Evolutionary conservation across 2,797 vertebrate genomes (phyloP).

Genomic region (Glyptemys insculpta): DNA sequence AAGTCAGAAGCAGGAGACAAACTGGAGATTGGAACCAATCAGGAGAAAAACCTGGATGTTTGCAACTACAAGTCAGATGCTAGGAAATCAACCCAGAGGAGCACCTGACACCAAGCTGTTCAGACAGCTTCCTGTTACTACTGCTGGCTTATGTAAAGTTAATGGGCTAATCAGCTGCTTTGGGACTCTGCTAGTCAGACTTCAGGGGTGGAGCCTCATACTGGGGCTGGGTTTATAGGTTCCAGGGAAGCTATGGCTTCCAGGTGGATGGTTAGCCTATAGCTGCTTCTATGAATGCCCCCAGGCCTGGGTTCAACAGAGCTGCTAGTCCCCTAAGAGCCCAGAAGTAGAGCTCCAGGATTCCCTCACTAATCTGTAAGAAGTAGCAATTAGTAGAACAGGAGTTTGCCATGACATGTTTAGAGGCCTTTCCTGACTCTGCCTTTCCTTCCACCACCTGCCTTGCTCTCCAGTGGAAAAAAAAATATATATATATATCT

Average conservation of each 20-base stretch:
- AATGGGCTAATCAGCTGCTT: not conserved
- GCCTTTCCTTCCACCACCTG: not conserved
- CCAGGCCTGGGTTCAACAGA: not conserved
- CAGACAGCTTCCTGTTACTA: not conserved
- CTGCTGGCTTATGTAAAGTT: not conserved
- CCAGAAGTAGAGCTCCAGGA: not conserved
- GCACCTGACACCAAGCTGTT: not conserved
- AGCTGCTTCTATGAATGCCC: not conserved
- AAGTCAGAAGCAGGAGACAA: not conserved
- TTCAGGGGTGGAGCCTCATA: not conserved
- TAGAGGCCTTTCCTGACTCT: not conserved
- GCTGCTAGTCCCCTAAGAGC: not conserved
- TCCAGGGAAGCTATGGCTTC: not conserved
- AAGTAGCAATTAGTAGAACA: not conserved
- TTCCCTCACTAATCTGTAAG: not conserved
- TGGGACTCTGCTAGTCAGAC: not conserved
- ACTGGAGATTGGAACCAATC: not conserved
- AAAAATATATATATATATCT: no score
- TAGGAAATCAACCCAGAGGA: not conserved
- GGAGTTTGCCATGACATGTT: not conserved
- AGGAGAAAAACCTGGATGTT: not conserved
- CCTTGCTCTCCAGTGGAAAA: not conserved
- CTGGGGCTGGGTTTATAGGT: not conserved
- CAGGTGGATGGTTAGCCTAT: not conserved
- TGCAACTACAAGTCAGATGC: not conserved